A percentile compares a stretch with the other conserved stretches of the same genome.
Evolutionary conservation across 2,888 invertebrate genomes (phyloP).

Genomic region (Ormyrus nitidulus): DNA sequence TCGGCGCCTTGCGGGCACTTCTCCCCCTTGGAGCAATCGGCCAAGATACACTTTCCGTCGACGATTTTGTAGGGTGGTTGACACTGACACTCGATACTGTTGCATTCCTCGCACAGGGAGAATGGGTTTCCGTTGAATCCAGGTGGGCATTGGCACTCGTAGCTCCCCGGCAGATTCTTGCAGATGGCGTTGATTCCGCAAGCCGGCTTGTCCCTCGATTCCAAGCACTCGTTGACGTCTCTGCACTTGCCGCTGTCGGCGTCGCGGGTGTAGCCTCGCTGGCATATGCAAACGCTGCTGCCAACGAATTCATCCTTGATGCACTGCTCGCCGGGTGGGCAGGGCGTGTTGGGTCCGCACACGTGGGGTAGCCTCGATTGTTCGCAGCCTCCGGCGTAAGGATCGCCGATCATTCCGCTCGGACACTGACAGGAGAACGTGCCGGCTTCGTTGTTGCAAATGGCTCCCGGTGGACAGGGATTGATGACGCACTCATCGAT

Average conservation of each 20-base stretch:
- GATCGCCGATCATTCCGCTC: constrained; percentile 86
- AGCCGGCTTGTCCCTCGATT: constrained; percentile 84
- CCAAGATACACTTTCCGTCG: constrained; percentile 89
- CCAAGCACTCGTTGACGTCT: constrained; percentile 91
- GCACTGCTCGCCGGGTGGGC: constrained; percentile 91
- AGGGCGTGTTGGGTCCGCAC: constrained; percentile 86
- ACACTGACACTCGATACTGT: constrained; percentile 89
- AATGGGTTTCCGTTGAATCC: constrained; percentile 95
- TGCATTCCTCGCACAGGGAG: constrained; percentile 89
- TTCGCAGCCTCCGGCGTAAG: constrained; percentile 86
- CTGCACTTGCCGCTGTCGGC: constrained; percentile 85
- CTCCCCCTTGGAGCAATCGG: constrained; percentile 88
- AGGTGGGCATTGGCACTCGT: constrained; percentile 92
- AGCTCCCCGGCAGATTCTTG: constrained; percentile 94
- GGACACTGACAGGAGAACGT: constrained; percentile 93
- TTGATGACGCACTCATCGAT: constrained; percentile 90
- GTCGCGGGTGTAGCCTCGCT: constrained; percentile 90
- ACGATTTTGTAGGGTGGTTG: constrained; percentile 91
- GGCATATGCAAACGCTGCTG: constrained; percentile 91
- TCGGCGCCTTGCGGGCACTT: constrained; percentile 92
- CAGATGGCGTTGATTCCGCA: constrained; percentile 94
- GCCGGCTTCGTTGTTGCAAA: constrained; percentile 93
- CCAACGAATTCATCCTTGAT: constrained; percentile 84
- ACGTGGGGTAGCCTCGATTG: constrained; percentile 81
- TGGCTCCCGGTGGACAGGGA: constrained; percentile 89